Conservation (phyloP, 2,797 vertebrate genomes). For the Sebastes hubbsi region DNA sequence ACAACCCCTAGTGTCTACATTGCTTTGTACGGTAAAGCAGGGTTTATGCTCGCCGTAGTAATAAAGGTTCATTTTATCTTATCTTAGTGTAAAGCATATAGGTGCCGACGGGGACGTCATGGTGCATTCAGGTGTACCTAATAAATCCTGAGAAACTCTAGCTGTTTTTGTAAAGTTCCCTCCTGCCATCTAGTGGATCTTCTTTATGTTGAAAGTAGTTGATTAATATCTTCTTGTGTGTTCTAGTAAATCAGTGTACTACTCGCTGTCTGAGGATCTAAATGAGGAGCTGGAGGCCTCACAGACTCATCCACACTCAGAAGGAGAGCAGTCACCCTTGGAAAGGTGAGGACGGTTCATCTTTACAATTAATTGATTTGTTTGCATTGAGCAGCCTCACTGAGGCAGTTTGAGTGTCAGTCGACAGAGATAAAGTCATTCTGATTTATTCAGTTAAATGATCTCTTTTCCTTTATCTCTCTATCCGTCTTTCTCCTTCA, state of each 20-base stretch:
- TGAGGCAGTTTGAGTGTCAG: background rate
- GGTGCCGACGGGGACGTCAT: no score
- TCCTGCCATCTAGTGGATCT: no score
- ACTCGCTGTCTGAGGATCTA: slow-evolving; percentile 77
- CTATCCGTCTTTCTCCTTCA: background rate
- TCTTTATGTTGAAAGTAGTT: background rate
- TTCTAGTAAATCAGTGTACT: slow-evolving; percentile 84
- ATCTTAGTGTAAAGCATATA: no score
- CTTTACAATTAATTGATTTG: background rate
- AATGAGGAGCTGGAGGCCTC: slow-evolving; percentile 36
- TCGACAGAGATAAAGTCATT: background rate
- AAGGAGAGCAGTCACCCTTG: slow-evolving; percentile 80
- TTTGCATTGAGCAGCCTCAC: background rate
- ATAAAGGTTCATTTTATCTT: no score
- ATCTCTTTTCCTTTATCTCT: background rate
- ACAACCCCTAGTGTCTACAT: no score
- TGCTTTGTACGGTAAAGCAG: no score
- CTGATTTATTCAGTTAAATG: background rate
- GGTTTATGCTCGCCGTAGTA: no score
- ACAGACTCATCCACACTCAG: slow-evolving; percentile 81
- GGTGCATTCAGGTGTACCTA: no score
- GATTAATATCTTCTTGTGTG: slow-evolving; percentile 19
- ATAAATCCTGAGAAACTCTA: no score
- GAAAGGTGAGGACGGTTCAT: slow-evolving; percentile 67
- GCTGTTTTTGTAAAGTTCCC: no score